phyloP scores from a whole-genome alignment of 2,797 vertebrate genomes.

The Cottoperca gobio region DNA sequence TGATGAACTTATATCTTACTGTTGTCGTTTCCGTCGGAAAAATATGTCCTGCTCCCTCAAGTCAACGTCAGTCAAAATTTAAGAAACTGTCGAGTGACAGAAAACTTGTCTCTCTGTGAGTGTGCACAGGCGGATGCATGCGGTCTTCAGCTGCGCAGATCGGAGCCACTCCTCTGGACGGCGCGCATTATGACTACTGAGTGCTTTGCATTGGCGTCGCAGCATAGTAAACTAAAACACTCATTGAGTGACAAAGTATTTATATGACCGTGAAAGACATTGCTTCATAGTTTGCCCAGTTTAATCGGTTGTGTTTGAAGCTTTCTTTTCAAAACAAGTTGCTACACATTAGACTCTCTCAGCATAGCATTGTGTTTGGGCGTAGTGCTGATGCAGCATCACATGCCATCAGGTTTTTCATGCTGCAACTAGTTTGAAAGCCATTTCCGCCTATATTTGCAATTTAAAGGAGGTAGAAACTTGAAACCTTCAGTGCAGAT shows the following conservation, averaged over 20 bases:
- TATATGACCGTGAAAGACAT: no score
- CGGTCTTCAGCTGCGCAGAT: rapidly evolving
- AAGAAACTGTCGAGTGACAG: rapidly evolving
- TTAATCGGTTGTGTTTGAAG: not conserved
- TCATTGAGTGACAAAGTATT: no score
- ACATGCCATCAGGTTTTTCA: not conserved
- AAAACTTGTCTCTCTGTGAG: no score
- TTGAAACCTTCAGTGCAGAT: not conserved
- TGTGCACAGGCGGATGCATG: rapidly evolving
- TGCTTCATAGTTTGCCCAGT: not conserved
- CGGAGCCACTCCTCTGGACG: not conserved
- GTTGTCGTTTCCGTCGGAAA: not conserved
- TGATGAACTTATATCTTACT: not conserved
- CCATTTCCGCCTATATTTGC: not conserved
- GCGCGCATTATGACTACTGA: no score
- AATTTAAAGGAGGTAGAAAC: not conserved
- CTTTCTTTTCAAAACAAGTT: no score
- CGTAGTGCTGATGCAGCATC: not conserved
- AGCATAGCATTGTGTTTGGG: not conserved
- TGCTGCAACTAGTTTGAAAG: not conserved
- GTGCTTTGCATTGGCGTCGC: not conserved
- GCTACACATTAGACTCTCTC: not conserved
- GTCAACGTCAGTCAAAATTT: not conserved
- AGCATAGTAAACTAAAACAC: no score
- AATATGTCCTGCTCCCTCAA: no score